A percentile compares a stretch with the other conserved stretches of the same genome.
phyloP scores from a whole-genome alignment of 2,797 vertebrate genomes.

The Hoplostethus atlanticus region DNA sequence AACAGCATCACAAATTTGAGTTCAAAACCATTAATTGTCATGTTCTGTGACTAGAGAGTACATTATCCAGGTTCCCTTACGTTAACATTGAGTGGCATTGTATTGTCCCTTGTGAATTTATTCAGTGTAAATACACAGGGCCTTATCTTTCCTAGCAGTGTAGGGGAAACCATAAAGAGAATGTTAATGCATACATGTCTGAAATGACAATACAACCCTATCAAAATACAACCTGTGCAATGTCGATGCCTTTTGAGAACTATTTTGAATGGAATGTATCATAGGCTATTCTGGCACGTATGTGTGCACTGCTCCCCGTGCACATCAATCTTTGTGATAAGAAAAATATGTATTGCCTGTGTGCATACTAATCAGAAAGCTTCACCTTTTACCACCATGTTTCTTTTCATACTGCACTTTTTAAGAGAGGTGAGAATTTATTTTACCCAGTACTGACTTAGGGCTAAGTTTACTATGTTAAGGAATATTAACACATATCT shows the following conservation, averaged over 20 bases:
- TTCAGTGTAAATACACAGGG: conserved; percentile 31
- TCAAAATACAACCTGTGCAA: neutral
- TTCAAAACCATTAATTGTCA: neutral
- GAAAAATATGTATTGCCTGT: too few species aligned
- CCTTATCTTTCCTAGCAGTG: conserved; percentile 33
- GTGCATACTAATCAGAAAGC: too few species aligned
- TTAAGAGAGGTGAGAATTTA: too few species aligned
- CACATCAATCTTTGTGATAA: too few species aligned
- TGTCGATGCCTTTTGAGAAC: conserved; percentile 12
- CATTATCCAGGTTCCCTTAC: conserved; percentile 5
- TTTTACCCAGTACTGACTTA: too few species aligned
- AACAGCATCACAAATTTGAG: too few species aligned
- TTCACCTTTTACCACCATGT: too few species aligned
- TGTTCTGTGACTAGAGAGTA: neutral
- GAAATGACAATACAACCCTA: conserved; percentile 10
- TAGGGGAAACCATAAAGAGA: conserved; percentile 22
- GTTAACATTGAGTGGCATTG: conserved; percentile 9
- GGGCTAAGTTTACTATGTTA: too few species aligned
- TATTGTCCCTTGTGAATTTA: conserved; percentile 9
- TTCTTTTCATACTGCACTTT: too few species aligned
- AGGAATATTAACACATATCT: too few species aligned
- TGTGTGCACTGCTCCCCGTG: too few species aligned
- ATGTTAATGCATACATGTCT: conserved; percentile 24
- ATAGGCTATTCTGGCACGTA: conserved; percentile 8
- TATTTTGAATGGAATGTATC: neutral